These are phyloP conservation scores for Corbicula japonica DNA, from an alignment of 2,888 invertebrate genomes.

Conservation along the genomic window DNA sequence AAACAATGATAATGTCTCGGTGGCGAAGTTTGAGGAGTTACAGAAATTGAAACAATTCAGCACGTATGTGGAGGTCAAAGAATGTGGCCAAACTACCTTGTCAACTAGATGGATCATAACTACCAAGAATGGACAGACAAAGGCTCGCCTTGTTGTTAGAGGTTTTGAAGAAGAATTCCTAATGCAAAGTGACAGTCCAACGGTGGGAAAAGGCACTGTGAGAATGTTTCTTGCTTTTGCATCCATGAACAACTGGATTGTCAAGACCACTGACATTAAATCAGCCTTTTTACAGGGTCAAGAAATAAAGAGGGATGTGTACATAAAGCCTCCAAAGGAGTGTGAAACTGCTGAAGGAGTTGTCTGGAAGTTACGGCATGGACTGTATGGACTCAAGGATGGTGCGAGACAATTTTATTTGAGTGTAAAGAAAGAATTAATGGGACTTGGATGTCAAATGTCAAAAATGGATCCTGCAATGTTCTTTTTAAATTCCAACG, in stretches of 20 bases:
- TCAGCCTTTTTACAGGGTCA: conserved; percentile 66
- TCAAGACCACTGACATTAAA: no score
- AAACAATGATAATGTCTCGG: neutral
- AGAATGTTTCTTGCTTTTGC: conserved; percentile 45
- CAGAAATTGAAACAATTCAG: conserved; percentile 34
- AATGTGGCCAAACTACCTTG: conserved; percentile 33
- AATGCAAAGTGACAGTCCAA: conserved; percentile 43
- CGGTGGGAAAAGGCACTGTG: conserved; percentile 43
- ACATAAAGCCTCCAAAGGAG: conserved; percentile 55
- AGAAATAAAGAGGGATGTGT: conserved; percentile 52
- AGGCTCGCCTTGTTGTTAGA: conserved; percentile 34
- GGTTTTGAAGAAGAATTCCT: conserved; percentile 38
- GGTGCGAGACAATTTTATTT: conserved; percentile 62
- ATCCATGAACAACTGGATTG: conserved; percentile 45
- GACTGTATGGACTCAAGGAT: conserved; percentile 66
- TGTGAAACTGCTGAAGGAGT: conserved; percentile 17
- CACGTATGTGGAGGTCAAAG: conserved; percentile 25
- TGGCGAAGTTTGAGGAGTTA: conserved; percentile 39
- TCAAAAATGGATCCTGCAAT: conserved; percentile 63
- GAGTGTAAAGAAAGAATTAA: conserved; percentile 57
- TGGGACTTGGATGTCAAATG: conserved; percentile 52
- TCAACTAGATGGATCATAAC: conserved; percentile 38
- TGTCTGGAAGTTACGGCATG: conserved; percentile 62
- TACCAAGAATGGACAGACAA: conserved; percentile 35
- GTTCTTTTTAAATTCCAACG: conserved; percentile 47